Percentiles rank a stretch among this genome's conserved stretches.
Conservation (phyloP, 2,113 vertebrate genomes). For the Ariopsis seemanni region DNA sequence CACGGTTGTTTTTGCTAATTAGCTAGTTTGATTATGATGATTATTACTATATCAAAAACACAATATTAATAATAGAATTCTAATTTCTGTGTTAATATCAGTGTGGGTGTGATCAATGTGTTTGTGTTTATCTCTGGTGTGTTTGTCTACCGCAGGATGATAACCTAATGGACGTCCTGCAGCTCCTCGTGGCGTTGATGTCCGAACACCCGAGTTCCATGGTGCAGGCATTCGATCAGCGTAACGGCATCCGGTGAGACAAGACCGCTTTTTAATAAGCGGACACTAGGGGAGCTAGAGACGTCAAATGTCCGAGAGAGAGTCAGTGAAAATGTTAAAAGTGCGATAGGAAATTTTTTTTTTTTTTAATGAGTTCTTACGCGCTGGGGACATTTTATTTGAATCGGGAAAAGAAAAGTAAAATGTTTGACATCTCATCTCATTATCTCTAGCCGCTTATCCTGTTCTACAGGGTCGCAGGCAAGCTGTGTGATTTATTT, state of each 20-base stretch:
- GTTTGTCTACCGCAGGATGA: conserved; percentile 81
- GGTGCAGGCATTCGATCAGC: conserved; percentile 95
- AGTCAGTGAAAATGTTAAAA: not conserved
- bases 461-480: too few relatives aligned
- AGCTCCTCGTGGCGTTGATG: conserved; percentile 95
- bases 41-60: not conserved
- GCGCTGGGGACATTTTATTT: not conserved
- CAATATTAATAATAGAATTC: too few relatives aligned
- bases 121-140: not conserved
- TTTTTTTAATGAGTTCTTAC: not conserved
- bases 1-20: not conserved
- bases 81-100: not conserved
- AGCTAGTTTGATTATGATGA: not conserved
- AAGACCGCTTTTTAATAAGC: not conserved
- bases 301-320: not conserved
- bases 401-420: too few relatives aligned
- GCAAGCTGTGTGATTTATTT: not conserved
- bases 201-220: conserved; percentile 92
- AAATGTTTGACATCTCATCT: too few relatives aligned
- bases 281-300: not conserved
- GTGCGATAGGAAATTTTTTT: too few relatives aligned
- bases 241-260: conserved; percentile 91
- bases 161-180: conserved; percentile 97
- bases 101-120: not conserved
- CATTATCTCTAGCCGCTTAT: too few relatives aligned